Evolutionary conservation across 1,140 invertebrate species (phyloP), one percentile per base, ranked within the genome.

Genomic region (Eciton burchellii): DNA sequence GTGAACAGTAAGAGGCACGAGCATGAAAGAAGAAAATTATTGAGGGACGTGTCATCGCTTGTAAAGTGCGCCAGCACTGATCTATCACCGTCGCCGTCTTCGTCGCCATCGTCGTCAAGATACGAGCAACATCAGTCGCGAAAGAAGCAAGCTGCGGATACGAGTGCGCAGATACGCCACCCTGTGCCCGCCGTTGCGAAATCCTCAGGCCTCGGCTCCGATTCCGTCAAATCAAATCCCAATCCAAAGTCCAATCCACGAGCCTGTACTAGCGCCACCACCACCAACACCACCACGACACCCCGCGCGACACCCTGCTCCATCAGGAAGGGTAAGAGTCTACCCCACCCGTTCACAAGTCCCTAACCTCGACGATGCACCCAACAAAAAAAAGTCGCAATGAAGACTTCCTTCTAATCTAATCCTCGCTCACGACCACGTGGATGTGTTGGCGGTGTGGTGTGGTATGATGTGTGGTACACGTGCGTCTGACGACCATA

Each of bases 1-100:
- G 95, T 96, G 43, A 95, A 95, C 88, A 95, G 94, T 84, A 96
- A 96, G 92, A 93, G 94, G 60, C 94, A 95, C 86, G 95, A 96
- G 88, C 93, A 94, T 74, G 94, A 93, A 86, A 93, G 91, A 84
- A 86, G 93, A 68, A 90, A 90, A 62, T 62, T 93, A 14, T 88
- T 91, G 82, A 92, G 93, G 62, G 88, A 91, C 12, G 63, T 90
- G 24, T 88, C 91, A 26, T 81, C 92, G 24, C 89, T 94, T 0
- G 92, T 93, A 29, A 93, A 90, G 57, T 92, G 91, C 6, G 84
- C 70, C 6, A 81, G 68, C 12, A 49, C 71, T 8, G 45, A 35
- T n/a, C n/a, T 59, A 11, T 41, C 35, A 0, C 66, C 52, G 11
- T 24, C 81, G 9, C 41, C 35, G 1, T 72, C 52, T 11, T 24